These are phyloP conservation scores for Euzophera pinguis DNA, from an alignment of 2,888 invertebrate species.

Conservation along the genomic window DNA sequence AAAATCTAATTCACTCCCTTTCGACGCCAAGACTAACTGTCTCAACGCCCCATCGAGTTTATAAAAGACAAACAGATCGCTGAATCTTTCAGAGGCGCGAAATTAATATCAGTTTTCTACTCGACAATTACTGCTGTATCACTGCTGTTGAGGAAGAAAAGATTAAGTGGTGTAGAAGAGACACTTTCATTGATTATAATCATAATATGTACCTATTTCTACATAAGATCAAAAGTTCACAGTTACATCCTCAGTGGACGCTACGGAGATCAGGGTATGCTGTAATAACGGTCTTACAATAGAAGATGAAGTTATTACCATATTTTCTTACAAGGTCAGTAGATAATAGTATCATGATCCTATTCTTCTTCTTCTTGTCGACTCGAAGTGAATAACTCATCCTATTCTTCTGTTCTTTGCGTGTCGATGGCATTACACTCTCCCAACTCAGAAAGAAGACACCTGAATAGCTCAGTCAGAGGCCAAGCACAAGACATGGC, in stretches of 20 bases:
- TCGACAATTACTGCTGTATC: constrained; percentile 72
- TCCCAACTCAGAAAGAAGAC: too few species aligned
- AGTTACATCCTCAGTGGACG: not conserved
- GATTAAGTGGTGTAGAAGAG: constrained; percentile 33
- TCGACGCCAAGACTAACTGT: not conserved
- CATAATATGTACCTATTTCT: not conserved
- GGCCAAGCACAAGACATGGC: too few species aligned
- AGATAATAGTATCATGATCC: too few species aligned
- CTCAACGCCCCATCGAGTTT: constrained; percentile 10
- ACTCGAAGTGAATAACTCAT: too few species aligned
- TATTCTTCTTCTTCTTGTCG: too few species aligned
- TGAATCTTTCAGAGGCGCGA: constrained; percentile 60
- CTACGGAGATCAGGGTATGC: too few species aligned
- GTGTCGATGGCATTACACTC: too few species aligned
- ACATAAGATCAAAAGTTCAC: not conserved
- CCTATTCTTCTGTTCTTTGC: too few species aligned
- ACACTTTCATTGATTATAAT: not conserved
- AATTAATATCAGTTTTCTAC: constrained; percentile 74
- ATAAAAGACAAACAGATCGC: constrained; percentile 37
- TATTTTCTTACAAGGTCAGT: too few species aligned
- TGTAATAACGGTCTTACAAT: too few species aligned
- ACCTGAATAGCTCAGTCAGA: too few species aligned
- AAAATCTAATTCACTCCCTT: constrained; percentile 7
- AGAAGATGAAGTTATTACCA: too few species aligned
- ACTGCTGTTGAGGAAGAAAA: constrained; percentile 52